Evolutionary conservation across 2,888 invertebrate genomes (phyloP).

Genomic region (Timandra comae): DNA sequence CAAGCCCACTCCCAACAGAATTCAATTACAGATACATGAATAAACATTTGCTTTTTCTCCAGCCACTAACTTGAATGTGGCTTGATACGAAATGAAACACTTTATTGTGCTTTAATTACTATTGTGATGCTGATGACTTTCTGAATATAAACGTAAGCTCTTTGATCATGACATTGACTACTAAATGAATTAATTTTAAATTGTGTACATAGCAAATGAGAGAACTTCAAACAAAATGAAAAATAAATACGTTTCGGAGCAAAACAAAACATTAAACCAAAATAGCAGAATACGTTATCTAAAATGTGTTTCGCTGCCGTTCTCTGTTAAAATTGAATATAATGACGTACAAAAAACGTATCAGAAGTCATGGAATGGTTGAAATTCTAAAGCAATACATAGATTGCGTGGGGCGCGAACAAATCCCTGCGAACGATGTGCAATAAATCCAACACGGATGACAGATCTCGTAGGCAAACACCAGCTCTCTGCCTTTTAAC

Average conservation of each 20-base stretch:
- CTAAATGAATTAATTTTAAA: too few species aligned
- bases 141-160: too few species aligned
- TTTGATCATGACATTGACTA: too few species aligned
- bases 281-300: too few species aligned
- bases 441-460: conserved; percentile 43
- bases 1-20: conserved; percentile 33
- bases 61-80: conserved; percentile 10
- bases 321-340: too few species aligned
- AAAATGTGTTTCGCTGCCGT: too few species aligned
- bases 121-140: neutral
- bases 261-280: too few species aligned
- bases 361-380: conserved; percentile 12
- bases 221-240: too few species aligned
- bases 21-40: conserved; percentile 45
- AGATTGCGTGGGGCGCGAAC: conserved; percentile 34
- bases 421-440: conserved; percentile 41
- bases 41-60: conserved; percentile 28
- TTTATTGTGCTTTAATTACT: conserved; percentile 5
- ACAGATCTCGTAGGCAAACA: conserved; percentile 39
- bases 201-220: too few species aligned
- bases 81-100: conserved; percentile 5
- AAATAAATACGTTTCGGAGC: too few species aligned
- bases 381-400: conserved; percentile 39
- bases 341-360: conserved; percentile 20
- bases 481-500: conserved; percentile 35